Evolutionary conservation across 2,113 vertebrate genomes (phyloP), one percentile per base, ranked within the genome.

Genomic region (Grallaria varia): DNA sequence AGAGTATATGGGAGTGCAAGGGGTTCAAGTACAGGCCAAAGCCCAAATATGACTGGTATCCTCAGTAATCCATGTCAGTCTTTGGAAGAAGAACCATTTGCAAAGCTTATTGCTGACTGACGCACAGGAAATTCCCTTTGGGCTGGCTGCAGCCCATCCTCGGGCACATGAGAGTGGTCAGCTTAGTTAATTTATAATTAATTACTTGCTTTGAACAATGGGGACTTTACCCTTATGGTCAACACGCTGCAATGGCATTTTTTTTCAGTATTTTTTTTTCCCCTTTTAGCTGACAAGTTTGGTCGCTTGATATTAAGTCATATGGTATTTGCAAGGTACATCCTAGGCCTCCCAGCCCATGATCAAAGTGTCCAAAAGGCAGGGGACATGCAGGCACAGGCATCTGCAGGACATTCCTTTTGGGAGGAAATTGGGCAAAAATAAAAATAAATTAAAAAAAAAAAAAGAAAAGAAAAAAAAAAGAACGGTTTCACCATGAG

Each of bases 171-270:
- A 88, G 92, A 63, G 42, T 53, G 83, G 87, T 96, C 87, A 93
- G 25, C 47, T 63, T 89, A 93, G 96, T 93, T 91, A 97, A 93
- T 96, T 96, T 89, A 66, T 89, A 97, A 93, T 85, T 93, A 96
- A 95, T 95, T 83, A 78, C 87, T 91, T 74, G 80, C 35, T 95
- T 97, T 87, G 86, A 93, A 85, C 96, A 69, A 68, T 6, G 64
- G 63, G 52, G 93, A 90, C 86, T 95, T 90, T 42, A 90, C 76
- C 81, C 78, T 84, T 74, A 83, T 77, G 21, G 82, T 92, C 76
- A 67, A 63, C 92, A 27, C 3, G 28, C 81, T 64, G 10, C 39
- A 45, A 55, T 37, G 50, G 75, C 60, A 45, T 47, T 66, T 52
- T 66, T 52, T 55, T 50, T 58, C 82, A 79, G 84, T 50, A 23